Evolutionary conservation across 2,113 vertebrate genomes (phyloP), one percentile per base, ranked within the genome.

Genomic region (Colinus virginianus): DNA sequence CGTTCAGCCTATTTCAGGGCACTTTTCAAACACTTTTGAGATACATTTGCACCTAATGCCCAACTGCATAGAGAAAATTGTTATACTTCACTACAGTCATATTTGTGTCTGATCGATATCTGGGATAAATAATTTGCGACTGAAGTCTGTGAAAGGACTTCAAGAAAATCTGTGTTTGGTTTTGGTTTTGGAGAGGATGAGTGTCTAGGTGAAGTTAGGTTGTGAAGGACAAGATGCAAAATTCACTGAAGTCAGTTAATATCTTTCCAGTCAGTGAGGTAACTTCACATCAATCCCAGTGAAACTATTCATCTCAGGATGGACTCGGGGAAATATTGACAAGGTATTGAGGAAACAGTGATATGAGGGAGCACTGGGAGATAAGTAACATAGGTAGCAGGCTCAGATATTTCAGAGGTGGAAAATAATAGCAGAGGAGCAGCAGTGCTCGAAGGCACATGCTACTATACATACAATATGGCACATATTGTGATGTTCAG

Each of bases 371-470:
- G 70, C 30, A 16, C 53, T 78, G 66, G 68, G 69, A 49, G 32
- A 2, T 1, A 71, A 68, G 53, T 69, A 66, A 48, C n/a, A 32
- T 0, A 82, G 13, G 53, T 69, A 72, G 66, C 75, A 66, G 13
- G 36, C n/a, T 69, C 75, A 89, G 78, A 53, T 4, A 13, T 77
- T 87, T 94, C 78, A 76, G 59, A 76, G 38, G 66, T 42, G 7
- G 70, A 72, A 84, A 89, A 66, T 90, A 82, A 69, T 92, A 43
- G 70, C 78, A 84, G 62, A 36, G 74, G 49, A 92, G 89, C 78
- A 90, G 63, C 53, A 84, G 75, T 94, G 91, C 87, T 94, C 94
- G 96, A 95, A 92, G 71, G 63, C 45, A 76, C 36, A 12, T 74
- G 75, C 67, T 94, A 14, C 81, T 82, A 2, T 84, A 72, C 53